A percentile compares a stretch with the other conserved stretches of the same genome.
These are phyloP conservation scores for Drosophila setosimentum DNA, from an alignment of 2,888 invertebrate genomes.

Conservation along the genomic window DNA sequence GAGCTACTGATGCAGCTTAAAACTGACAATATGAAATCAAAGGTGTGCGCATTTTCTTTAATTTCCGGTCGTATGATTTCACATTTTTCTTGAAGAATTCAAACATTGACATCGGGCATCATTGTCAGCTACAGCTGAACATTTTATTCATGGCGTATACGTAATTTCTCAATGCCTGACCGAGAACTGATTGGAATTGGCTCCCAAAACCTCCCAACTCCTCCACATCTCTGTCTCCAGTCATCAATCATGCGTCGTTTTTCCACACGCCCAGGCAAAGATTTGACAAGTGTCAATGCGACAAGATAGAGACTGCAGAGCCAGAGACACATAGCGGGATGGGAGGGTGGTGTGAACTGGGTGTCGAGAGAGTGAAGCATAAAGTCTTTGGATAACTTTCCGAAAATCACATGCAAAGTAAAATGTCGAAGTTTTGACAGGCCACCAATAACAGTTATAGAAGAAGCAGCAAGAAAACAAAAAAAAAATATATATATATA, in stretches of 20 bases:
- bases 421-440: slow-evolving; percentile 76
- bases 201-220: slow-evolving; percentile 7
- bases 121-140: slow-evolving; percentile 54
- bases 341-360: slow-evolving; percentile 1
- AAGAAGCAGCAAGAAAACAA: slow-evolving; percentile 16
- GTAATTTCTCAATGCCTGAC: slow-evolving; percentile 61
- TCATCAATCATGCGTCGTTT: slow-evolving; percentile 82
- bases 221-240: slow-evolving; percentile 43
- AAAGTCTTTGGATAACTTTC: slow-evolving; percentile 48
- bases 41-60: slow-evolving; percentile 73
- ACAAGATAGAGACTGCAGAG: slow-evolving; percentile 50
- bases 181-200: slow-evolving; percentile 68
- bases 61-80: slow-evolving; percentile 73
- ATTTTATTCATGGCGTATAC: slow-evolving; percentile 68
- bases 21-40: slow-evolving; percentile 64
- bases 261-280: slow-evolving; percentile 71
- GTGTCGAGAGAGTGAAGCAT: not conserved
- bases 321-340: not conserved
- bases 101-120: slow-evolving; percentile 17
- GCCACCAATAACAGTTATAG: slow-evolving; percentile 8
- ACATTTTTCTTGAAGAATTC: slow-evolving; percentile 47
- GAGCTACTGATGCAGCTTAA: slow-evolving; percentile 13
- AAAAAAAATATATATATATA: too few relatives aligned
- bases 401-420: slow-evolving; percentile 78
- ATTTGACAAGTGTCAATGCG: slow-evolving; percentile 79